Conservation (phyloP, 2,888 invertebrate genomes). For the Schizotus pectinicornis region DNA sequence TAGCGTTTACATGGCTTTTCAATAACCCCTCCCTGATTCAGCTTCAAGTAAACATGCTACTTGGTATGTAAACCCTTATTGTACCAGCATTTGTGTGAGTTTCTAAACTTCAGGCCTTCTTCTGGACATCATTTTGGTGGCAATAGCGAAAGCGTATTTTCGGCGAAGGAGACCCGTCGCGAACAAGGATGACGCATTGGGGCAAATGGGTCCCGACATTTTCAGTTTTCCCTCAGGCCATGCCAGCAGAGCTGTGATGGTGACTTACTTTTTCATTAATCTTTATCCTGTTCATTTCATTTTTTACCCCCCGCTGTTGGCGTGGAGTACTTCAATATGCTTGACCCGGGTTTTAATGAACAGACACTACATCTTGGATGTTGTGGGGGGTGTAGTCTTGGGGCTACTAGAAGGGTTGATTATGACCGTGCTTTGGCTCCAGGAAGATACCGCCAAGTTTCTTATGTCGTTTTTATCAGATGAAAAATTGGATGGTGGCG, state of each 20-base stretch:
- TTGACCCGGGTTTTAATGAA: slow-evolving; percentile 82
- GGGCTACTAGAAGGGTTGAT: slow-evolving; percentile 76
- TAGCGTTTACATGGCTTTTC: slow-evolving; percentile 79
- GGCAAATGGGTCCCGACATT: slow-evolving; percentile 80
- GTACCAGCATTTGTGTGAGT: slow-evolving; percentile 9
- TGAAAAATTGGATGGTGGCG: slow-evolving; percentile 72
- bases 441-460: slow-evolving; percentile 65
- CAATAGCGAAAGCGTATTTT: slow-evolving; percentile 76
- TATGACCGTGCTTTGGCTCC: slow-evolving; percentile 72
- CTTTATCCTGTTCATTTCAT: slow-evolving; percentile 67
- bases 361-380: slow-evolving; percentile 88
- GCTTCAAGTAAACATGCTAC: slow-evolving; percentile 83
- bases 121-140: slow-evolving; percentile 80
- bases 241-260: slow-evolving; percentile 80
- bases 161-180: slow-evolving; percentile 77
- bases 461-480: slow-evolving; percentile 69
- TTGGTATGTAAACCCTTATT: slow-evolving; percentile 65
- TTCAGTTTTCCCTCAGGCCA: slow-evolving; percentile 96
- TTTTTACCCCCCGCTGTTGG: slow-evolving; percentile 68
- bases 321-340: slow-evolving; percentile 78
- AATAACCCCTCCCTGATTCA: slow-evolving; percentile 73
- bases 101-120: slow-evolving; percentile 72
- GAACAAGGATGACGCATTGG: slow-evolving; percentile 68
- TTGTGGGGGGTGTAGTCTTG: slow-evolving; percentile 74
- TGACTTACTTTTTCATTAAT: slow-evolving; percentile 74